Evolutionary conservation across 2,113 vertebrate species (phyloP).

Genomic region (Bettongia penicillata): DNA sequence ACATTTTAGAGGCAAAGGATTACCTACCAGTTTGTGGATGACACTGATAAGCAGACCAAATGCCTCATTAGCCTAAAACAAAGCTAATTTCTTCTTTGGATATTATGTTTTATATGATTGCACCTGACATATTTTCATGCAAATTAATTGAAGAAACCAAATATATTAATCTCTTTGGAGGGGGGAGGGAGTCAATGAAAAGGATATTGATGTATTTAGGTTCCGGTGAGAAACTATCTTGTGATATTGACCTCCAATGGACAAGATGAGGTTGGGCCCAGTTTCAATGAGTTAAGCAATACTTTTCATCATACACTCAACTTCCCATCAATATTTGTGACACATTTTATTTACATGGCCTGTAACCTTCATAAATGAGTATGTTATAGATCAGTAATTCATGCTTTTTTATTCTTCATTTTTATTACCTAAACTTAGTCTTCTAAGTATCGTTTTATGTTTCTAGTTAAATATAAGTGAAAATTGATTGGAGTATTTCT

Average conservation of each 20-base stretch:
- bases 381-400: constrained; percentile 83
- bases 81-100: background rate
- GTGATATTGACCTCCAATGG: background rate
- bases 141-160: background rate
- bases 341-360: constrained; percentile 78
- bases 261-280: background rate
- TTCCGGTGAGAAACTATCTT: background rate
- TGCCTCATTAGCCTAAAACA: background rate
- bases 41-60: constrained; percentile 20
- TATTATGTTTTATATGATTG: background rate
- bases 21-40: background rate
- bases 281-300: constrained; percentile 34
- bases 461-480: constrained; percentile 87
- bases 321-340: constrained; percentile 78
- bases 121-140: background rate
- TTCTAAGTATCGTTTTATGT: constrained; percentile 84
- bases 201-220: background rate
- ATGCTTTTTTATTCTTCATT: constrained; percentile 77
- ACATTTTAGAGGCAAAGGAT: constrained; percentile 1
- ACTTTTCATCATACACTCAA: constrained; percentile 64
- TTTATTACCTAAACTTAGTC: constrained; percentile 85
- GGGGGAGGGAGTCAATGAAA: background rate
- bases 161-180: background rate
- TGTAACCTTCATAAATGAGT: constrained; percentile 72
- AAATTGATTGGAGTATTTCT: constrained; percentile 86